Evolutionary conservation across 1,140 invertebrate genomes (phyloP).

Genomic region (Drosophila cardini): DNA sequence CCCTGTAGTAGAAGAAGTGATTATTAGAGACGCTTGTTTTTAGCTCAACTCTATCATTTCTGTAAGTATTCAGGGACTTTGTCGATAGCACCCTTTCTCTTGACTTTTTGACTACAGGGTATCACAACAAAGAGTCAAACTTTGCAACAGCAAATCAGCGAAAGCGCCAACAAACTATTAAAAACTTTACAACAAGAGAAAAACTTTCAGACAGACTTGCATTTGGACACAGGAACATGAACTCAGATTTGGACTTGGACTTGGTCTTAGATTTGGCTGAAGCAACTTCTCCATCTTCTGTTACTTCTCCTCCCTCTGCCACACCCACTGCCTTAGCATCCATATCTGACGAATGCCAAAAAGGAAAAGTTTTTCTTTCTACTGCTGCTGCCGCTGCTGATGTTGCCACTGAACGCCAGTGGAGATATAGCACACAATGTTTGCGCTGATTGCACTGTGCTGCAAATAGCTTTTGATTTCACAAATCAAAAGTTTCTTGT

Average conservation of each 20-base stretch:
- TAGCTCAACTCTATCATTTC: not conserved
- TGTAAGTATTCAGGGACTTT: no score
- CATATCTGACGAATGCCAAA: slow-evolving; percentile 82
- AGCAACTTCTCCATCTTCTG: no score
- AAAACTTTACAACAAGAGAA: slow-evolving; percentile 80
- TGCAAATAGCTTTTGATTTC: slow-evolving; percentile 85
- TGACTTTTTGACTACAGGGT: not conserved
- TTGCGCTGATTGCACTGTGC: slow-evolving; percentile 84
- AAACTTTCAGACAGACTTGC: slow-evolving; percentile 60
- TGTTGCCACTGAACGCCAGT: slow-evolving; percentile 27
- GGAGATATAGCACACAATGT: slow-evolving; percentile 64
- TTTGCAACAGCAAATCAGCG: slow-evolving; percentile 77
- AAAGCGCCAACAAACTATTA: slow-evolving; percentile 82
- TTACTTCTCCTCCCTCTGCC: slow-evolving; percentile 19
- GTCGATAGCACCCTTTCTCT: not conserved
- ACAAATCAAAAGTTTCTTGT: slow-evolving; percentile 84
- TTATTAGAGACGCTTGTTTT: no score
- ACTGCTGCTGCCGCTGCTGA: slow-evolving; percentile 24
- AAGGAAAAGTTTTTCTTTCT: slow-evolving; percentile 76
- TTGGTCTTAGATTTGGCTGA: slow-evolving; percentile 17
- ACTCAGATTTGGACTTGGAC: slow-evolving; percentile 34
- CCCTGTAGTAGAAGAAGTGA: no score
- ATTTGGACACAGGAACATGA: slow-evolving; percentile 62
- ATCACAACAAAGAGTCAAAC: slow-evolving; percentile 51
- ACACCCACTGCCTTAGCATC: slow-evolving; percentile 53